Conservation (phyloP, 2,113 vertebrate species). For the Myanophis thanlyinensis region DNA sequence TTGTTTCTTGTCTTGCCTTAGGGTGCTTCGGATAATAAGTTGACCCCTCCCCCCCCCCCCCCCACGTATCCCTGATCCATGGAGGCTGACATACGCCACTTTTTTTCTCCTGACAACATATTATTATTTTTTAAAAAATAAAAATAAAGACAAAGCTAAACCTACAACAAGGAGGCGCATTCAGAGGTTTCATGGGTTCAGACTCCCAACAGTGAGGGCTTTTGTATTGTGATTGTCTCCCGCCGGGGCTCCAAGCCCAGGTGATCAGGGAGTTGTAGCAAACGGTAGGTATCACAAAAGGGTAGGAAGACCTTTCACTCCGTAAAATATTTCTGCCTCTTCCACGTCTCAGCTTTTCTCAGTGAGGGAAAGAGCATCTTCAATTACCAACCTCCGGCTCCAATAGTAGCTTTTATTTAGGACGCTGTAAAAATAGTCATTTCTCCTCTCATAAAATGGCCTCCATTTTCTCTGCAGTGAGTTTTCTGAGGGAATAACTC, state of each 20-base stretch:
- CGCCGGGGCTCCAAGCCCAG: background rate
- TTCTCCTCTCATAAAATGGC: conserved; percentile 73
- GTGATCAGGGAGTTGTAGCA: background rate
- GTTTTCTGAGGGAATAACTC: conserved; percentile 43
- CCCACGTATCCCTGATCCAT: background rate
- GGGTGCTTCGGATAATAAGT: no score
- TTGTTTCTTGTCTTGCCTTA: background rate
- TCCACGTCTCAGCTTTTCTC: background rate
- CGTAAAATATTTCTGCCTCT: background rate
- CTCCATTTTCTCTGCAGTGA: conserved; percentile 64
- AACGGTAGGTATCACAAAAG: background rate
- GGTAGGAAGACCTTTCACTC: background rate
- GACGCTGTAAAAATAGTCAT: conserved; percentile 70
- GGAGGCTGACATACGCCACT: background rate
- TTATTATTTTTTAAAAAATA: background rate
- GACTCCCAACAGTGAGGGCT: background rate
- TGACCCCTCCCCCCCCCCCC: no score
- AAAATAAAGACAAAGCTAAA: no score
- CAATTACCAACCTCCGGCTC: conserved; percentile 63
- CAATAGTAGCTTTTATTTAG: conserved; percentile 73
- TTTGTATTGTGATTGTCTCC: background rate
- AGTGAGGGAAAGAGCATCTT: conserved; percentile 34
- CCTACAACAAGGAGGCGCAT: background rate
- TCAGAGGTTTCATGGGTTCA: background rate
- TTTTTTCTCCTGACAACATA: background rate